Evolutionary conservation across 2,797 vertebrate species (phyloP), one percentile per base, ranked within the genome.

Genomic region (Neosilurus mollespiculum): DNA sequence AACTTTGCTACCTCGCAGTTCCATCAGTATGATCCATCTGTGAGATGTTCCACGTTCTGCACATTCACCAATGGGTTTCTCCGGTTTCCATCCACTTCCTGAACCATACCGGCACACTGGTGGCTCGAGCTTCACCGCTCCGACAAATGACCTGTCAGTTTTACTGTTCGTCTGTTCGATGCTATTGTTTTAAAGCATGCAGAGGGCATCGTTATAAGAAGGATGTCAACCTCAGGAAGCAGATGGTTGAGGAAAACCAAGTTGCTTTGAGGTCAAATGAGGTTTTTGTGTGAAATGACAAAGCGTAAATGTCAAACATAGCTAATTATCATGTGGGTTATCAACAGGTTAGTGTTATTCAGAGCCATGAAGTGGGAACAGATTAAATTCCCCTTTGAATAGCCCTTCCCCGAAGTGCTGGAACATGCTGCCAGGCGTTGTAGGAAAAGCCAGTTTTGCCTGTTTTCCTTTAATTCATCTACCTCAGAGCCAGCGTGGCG

Each of bases 381-480:
- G 70, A 67, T 59, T 82, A 7, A 81, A 51, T 85, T 85, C 67
- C 84, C 62, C 70, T 83, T 58, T 69, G 70, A 86, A 78, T 86
- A 69, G 86, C 82, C 89, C 88, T 87, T 84, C 83, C 87, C 87
- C 67, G 80, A 62, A 80, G 72, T 88, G 85, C 82, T 77, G 69
- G 81, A 83, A 87, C 82, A 83, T 87, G 84, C 87, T 87, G 66
- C 64, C 59, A 88, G 64, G 59, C 69, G 34, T 84, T 85, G 82
- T 80, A 65, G 51, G 88, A 92, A 67, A 61, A 86, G 86, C 92
- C 87, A 88, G 93, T 94, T 93, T 87, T 78, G 82, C 87, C 84
- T 85, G 88, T 88, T 86, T 83, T 80, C 75, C 73, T 65, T 49
- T 64, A 56, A 43, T 83, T 87, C 43, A 82, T 88, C 84, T 80